phyloP scores from a whole-genome alignment of 2,797 vertebrate genomes.

The Anguilla pacifica region DNA sequence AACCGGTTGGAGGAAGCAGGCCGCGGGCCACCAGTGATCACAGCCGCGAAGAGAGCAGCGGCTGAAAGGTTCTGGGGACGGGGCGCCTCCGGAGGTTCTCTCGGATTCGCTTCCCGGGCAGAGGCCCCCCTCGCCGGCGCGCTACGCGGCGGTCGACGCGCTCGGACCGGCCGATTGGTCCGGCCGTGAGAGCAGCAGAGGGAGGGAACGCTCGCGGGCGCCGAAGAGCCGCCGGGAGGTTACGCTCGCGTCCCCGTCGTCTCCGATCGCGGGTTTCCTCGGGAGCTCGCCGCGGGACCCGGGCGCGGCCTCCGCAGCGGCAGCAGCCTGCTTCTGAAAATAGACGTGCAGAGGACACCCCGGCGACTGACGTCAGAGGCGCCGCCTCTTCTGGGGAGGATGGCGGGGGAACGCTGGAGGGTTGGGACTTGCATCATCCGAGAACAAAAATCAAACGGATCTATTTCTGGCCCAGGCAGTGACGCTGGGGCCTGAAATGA shows the following conservation, averaged over 20 bases:
- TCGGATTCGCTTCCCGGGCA: background rate
- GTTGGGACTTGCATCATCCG: slow-evolving; percentile 54
- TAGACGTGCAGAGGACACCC: slow-evolving; percentile 78
- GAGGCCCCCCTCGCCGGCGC: background rate
- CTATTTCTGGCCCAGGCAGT: slow-evolving; percentile 58
- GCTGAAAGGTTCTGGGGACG: slow-evolving; percentile 46
- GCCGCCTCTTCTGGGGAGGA: slow-evolving; percentile 40
- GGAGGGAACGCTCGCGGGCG: background rate
- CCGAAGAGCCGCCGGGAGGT: background rate
- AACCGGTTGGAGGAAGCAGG: slow-evolving; percentile 33
- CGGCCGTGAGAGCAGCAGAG: background rate
- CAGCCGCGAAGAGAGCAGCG: slow-evolving; percentile 38
- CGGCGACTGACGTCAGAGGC: slow-evolving; percentile 74
- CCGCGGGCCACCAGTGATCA: slow-evolving; percentile 36
- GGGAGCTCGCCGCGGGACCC: slow-evolving; percentile 63
- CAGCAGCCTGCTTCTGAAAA: slow-evolving; percentile 75
- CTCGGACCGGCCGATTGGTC: background rate
- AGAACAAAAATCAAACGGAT: slow-evolving; percentile 44
- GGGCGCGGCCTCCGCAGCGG: slow-evolving; percentile 67
- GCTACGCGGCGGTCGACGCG: background rate
- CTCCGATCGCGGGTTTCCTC: slow-evolving; percentile 53
- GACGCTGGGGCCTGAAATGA: slow-evolving; percentile 27
- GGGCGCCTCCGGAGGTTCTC: background rate
- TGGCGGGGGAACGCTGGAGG: slow-evolving; percentile 24
- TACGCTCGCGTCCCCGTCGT: background rate